phyloP scores from a whole-genome alignment of 2,797 vertebrate genomes.

The Lepus oiostolus region DNA sequence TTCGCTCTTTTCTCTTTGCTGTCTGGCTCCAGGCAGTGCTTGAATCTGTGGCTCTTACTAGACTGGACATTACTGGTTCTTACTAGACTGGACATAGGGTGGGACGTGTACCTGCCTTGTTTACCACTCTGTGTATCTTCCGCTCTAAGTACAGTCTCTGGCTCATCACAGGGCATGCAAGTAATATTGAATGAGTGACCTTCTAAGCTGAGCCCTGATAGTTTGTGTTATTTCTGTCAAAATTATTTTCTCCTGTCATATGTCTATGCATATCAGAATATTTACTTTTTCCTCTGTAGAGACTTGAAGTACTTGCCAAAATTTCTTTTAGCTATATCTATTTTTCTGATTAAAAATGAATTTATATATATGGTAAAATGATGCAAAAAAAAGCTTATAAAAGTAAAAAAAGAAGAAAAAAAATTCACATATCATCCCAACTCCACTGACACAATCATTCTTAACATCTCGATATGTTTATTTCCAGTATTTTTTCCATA shows the following conservation, averaged over 20 bases:
- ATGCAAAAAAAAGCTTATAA: background rate
- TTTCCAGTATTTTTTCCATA: background rate
- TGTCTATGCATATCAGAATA: background rate
- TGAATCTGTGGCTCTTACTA: background rate
- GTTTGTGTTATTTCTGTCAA: background rate
- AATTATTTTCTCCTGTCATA: constrained; percentile 28
- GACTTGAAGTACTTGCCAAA: background rate
- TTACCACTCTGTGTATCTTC: background rate
- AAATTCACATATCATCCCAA: background rate
- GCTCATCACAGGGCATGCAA: too few relatives aligned
- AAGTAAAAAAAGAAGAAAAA: background rate
- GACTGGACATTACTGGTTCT: background rate
- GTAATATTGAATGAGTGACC: background rate
- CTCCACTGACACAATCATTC: background rate
- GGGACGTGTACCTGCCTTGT: background rate
- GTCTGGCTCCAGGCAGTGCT: background rate
- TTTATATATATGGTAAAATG: background rate
- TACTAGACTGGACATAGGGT: background rate
- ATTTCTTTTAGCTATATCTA: constrained; percentile 13
- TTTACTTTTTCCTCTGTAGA: constrained; percentile 41
- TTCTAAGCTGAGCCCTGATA: background rate
- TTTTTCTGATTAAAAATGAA: constrained; percentile 36
- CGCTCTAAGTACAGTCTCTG: background rate
- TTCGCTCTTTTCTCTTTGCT: background rate
- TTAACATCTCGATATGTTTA: constrained; percentile 29